A percentile compares a stretch with the other conserved stretches of the same genome.
Evolutionary conservation across 2,797 vertebrate species (phyloP).

Genomic region (Scleropages formosus): DNA sequence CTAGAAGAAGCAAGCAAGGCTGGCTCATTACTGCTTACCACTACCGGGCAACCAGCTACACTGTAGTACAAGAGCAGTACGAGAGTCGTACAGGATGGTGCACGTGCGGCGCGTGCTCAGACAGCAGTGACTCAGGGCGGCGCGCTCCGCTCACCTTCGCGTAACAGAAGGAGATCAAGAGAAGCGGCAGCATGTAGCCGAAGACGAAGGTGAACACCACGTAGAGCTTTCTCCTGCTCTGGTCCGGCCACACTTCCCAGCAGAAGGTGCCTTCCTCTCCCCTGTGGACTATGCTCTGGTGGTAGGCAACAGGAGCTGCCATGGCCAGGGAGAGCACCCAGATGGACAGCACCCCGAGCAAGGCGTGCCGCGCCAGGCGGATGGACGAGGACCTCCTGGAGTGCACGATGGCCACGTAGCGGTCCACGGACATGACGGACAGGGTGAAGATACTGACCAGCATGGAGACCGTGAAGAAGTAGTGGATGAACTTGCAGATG

Average conservation of each 20-base stretch:
- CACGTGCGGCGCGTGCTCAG: too few relatives aligned
- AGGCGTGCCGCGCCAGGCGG: constrained; percentile 78
- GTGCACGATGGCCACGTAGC: constrained; percentile 94
- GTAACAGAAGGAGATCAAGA: constrained; percentile 96
- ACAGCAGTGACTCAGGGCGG: too few relatives aligned
- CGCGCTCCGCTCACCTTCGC: constrained; percentile 85
- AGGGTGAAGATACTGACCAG: constrained; percentile 96
- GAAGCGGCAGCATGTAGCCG: constrained; percentile 87
- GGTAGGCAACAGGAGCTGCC: constrained; percentile 87
- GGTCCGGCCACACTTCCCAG: constrained; percentile 89
- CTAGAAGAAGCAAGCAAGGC: too few relatives aligned
- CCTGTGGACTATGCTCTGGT: constrained; percentile 80
- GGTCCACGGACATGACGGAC: constrained; percentile 95
- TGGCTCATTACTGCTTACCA: too few relatives aligned
- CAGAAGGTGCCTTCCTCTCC: constrained; percentile 83
- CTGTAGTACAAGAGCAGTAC: too few relatives aligned
- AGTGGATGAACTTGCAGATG: constrained; percentile 93
- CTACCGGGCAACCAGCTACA: too few relatives aligned
- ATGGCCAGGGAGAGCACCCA: constrained; percentile 87
- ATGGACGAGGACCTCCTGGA: constrained; percentile 85
- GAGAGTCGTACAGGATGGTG: too few relatives aligned
- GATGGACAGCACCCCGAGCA: constrained; percentile 82
- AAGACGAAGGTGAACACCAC: constrained; percentile 90
- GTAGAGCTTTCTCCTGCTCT: constrained; percentile 81
- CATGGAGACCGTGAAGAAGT: constrained; percentile 97